These are phyloP conservation scores for Plectropomus leopardus DNA, from an alignment of 2,113 vertebrate genomes.

Conservation along the genomic window DNA sequence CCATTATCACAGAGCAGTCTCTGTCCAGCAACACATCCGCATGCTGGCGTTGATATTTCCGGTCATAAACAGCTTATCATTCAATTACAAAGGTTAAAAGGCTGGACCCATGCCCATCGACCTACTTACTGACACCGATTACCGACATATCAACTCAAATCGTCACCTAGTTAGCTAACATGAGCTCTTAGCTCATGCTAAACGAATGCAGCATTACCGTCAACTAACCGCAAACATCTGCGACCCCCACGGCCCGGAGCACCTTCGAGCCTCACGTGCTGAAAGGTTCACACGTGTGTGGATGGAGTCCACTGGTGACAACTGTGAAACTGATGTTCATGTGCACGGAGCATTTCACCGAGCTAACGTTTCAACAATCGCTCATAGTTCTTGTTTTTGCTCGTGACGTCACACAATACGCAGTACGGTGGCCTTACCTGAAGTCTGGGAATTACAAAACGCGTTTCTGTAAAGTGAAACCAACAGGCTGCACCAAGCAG, in stretches of 20 bases:
- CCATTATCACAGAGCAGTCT: no score
- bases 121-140: not conserved
- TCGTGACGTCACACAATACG: slow-evolving; percentile 49
- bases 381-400: slow-evolving; percentile 62
- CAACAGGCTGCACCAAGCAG: slow-evolving; percentile 30
- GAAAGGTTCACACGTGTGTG: accelerated
- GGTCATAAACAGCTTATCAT: not conserved
- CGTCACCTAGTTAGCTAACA: slow-evolving; percentile 14
- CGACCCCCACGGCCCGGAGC: no score
- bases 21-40: not conserved
- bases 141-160: not conserved
- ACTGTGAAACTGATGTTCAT: not conserved
- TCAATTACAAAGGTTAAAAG: not conserved
- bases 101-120: not conserved
- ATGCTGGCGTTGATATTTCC: not conserved
- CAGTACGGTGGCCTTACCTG: slow-evolving; percentile 71
- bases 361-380: not conserved
- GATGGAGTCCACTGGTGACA: no score
- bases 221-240: not conserved
- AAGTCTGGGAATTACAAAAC: slow-evolving; percentile 11
- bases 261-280: not conserved
- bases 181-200: slow-evolving; percentile 27
- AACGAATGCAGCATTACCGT: not conserved
- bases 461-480: slow-evolving; percentile 57
- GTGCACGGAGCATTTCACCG: no score